phyloP scores from a whole-genome alignment of 1,140 invertebrate genomes.

The Drosophila ananassae region DNA sequence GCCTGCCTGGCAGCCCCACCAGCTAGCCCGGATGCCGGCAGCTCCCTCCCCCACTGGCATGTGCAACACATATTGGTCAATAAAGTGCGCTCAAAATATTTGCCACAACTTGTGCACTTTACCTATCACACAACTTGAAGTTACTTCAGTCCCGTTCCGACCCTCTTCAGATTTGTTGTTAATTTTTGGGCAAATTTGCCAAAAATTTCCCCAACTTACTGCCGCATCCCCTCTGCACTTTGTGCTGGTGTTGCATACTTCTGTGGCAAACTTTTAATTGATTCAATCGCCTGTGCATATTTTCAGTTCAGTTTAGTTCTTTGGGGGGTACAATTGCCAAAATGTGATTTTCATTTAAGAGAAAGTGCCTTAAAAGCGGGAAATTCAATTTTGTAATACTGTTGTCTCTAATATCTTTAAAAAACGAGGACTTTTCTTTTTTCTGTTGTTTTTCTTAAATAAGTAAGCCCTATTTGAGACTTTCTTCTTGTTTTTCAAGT shows the following conservation, averaged over 20 bases:
- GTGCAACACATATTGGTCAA: conserved; percentile 68
- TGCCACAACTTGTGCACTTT: conserved; percentile 66
- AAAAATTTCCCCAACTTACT: conserved; percentile 8
- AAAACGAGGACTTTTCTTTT: neutral
- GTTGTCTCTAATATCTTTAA: neutral
- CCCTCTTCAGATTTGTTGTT: conserved; percentile 32
- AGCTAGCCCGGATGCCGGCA: neutral
- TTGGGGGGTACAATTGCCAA: neutral
- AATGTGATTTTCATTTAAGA: conserved; percentile 3
- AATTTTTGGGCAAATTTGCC: conserved; percentile 40
- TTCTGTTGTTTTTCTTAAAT: neutral
- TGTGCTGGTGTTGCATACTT: conserved; percentile 30
- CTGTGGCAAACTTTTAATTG: conserved; percentile 71
- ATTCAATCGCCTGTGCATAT: conserved; percentile 69
- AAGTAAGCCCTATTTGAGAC: neutral
- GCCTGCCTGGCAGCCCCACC: conserved; percentile 9
- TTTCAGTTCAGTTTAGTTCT: conserved; percentile 27
- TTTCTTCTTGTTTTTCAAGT: neutral
- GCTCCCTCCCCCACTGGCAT: conserved; percentile 17
- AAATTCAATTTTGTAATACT: neutral
- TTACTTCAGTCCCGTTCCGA: neutral
- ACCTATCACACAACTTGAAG: conserved; percentile 56
- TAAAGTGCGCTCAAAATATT: conserved; percentile 75
- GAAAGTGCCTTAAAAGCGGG: neutral
- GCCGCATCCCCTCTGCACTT: conserved; percentile 7